A percentile compares a stretch with the other conserved stretches of the same genome.
These are phyloP conservation scores for Embidobia sp. DNA, from an alignment of 2,888 invertebrate species.

Conservation along the genomic window DNA sequence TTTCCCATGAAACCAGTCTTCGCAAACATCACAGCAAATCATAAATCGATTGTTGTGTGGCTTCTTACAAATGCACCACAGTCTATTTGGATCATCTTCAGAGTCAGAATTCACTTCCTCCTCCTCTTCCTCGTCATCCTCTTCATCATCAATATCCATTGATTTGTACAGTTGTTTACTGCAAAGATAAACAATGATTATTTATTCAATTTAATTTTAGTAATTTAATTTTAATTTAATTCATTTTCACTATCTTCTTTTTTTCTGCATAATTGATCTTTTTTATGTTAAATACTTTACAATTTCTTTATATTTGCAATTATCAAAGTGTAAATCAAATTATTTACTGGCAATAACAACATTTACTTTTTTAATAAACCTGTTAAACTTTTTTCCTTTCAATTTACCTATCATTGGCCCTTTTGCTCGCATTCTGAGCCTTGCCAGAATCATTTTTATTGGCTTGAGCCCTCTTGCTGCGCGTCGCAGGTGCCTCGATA, in stretches of 20 bases:
- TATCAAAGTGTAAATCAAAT: too few relatives aligned
- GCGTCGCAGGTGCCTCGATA: slow-evolving; percentile 91
- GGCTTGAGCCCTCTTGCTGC: slow-evolving; percentile 85
- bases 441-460: slow-evolving; percentile 67
- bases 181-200: slow-evolving; percentile 24
- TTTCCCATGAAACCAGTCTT: slow-evolving; percentile 99
- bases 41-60: slow-evolving; percentile 98
- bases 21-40: slow-evolving; percentile 98
- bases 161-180: slow-evolving; percentile 56
- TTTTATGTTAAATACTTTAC: too few relatives aligned
- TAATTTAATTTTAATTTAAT: too few relatives aligned
- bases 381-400: too few relatives aligned
- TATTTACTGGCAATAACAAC: too few relatives aligned
- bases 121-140: slow-evolving; percentile 83
- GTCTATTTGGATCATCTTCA: slow-evolving; percentile 95
- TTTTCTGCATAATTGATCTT: too few relatives aligned
- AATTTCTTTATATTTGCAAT: too few relatives aligned
- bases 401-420: slow-evolving; percentile 64
- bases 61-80: slow-evolving; percentile 97
- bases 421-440: slow-evolving; percentile 6
- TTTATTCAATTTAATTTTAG: too few relatives aligned
- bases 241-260: too few relatives aligned
- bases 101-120: slow-evolving; percentile 85
- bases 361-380: too few relatives aligned
- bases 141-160: slow-evolving; percentile 74